These are phyloP conservation scores for Erpobdella octoculata DNA, from an alignment of 2,888 invertebrate genomes.

Conservation along the genomic window DNA sequence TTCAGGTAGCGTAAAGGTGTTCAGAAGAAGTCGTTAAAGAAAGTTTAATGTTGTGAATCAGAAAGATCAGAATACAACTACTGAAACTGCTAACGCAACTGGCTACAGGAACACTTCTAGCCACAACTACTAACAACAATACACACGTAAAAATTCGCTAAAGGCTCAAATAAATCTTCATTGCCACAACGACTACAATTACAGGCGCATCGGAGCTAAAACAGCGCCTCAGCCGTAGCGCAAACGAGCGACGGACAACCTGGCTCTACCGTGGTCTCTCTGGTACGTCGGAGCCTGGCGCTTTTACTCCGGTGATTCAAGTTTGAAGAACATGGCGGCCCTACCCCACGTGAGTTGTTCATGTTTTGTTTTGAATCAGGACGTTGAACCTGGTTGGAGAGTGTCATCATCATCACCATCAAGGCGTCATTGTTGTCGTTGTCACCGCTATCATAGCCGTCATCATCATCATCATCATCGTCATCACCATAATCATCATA, in stretches of 20 bases:
- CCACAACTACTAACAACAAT: no score
- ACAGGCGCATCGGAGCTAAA: no score
- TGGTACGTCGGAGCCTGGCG: conserved; percentile 37
- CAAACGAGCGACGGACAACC: background rate
- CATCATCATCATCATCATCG: background rate
- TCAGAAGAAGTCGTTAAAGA: no score
- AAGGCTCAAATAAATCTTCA: no score
- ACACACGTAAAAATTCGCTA: no score
- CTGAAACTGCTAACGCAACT: no score
- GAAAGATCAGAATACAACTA: no score
- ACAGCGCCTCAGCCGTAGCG: background rate
- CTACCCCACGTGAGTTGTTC: conserved; percentile 10
- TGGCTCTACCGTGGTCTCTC: conserved; percentile 36
- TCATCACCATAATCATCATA: background rate
- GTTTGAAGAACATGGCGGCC: conserved; percentile 20
- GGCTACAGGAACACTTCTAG: no score
- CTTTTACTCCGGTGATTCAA: conserved; percentile 26
- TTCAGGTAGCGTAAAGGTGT: no score
- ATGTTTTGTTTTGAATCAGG: background rate
- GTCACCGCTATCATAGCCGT: background rate
- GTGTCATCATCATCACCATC: no score
- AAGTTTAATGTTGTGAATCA: no score
- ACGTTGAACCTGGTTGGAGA: no score
- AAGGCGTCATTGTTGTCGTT: background rate
- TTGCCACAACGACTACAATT: background rate